Percentiles rank a stretch among this genome's conserved stretches.
phyloP scores from a whole-genome alignment of 2,888 invertebrate species.

The Macroteleia sp. region DNA sequence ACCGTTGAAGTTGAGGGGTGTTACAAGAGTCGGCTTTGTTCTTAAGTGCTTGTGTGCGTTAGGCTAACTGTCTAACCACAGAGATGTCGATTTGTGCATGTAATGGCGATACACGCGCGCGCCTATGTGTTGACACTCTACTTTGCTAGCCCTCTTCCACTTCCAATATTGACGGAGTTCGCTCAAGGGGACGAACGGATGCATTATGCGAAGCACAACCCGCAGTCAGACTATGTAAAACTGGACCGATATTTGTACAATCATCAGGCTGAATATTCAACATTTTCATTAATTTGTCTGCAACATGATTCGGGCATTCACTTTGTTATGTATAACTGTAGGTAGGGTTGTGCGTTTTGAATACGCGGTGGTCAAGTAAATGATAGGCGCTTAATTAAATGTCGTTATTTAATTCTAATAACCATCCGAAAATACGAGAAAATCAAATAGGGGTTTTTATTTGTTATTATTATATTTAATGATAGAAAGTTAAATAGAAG shows the following conservation, averaged over 20 bases:
- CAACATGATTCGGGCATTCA: constrained; percentile 31
- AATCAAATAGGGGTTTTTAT: no score
- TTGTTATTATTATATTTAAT: no score
- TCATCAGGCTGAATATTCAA: constrained; percentile 45
- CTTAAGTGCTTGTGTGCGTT: constrained; percentile 58
- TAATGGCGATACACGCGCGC: constrained; percentile 20
- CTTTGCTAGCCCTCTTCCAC: constrained; percentile 47
- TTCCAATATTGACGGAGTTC: constrained; percentile 69
- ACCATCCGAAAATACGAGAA: no score
- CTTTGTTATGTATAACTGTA: constrained; percentile 31
- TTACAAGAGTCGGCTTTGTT: constrained; percentile 54
- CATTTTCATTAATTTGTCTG: constrained; percentile 55
- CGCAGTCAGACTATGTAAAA: constrained; percentile 26
- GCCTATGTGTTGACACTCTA: constrained; percentile 54
- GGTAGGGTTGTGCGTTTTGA: constrained; percentile 1
- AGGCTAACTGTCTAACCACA: constrained; percentile 60
- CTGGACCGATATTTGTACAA: constrained; percentile 56
- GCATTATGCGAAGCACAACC: constrained; percentile 38
- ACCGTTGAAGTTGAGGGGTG: constrained; percentile 45
- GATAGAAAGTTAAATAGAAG: no score
- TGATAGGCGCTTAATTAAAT: constrained; percentile 30
- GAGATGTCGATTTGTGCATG: constrained; percentile 58
- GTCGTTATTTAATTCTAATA: no score
- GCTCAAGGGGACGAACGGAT: constrained; percentile 59
- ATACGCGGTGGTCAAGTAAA: neutral